A percentile compares a stretch with the other conserved stretches of the same genome.
Evolutionary conservation across 2,797 vertebrate species (phyloP).

Genomic region (Xyrichtys novacula): DNA sequence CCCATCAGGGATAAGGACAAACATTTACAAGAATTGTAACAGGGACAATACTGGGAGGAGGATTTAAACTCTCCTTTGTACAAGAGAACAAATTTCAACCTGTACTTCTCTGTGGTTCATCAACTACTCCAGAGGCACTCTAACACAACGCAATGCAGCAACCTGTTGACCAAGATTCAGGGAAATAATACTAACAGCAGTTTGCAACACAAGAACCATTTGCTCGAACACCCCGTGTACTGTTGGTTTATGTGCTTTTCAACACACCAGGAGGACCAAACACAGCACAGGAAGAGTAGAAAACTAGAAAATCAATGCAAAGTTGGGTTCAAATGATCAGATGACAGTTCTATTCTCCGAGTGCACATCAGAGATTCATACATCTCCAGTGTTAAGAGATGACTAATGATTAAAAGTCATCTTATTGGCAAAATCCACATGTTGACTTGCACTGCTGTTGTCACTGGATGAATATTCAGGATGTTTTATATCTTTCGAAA

Average conservation of each 20-base stretch:
- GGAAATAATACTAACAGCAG: constrained; percentile 61
- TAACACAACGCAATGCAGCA: constrained; percentile 72
- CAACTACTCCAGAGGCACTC: constrained; percentile 80
- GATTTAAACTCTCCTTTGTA: constrained; percentile 66
- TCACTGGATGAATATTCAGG: constrained; percentile 61
- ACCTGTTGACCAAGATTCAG: constrained; percentile 52
- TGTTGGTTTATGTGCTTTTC: constrained; percentile 36
- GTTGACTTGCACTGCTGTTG: constrained; percentile 56
- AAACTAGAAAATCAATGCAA: constrained; percentile 66
- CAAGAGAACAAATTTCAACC: constrained; percentile 65
- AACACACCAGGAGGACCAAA: constrained; percentile 55
- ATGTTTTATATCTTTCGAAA: constrained; percentile 48
- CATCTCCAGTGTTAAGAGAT: constrained; percentile 52
- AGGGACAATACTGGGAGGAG: constrained; percentile 72
- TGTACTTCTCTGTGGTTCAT: constrained; percentile 66
- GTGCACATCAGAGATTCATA: constrained; percentile 29
- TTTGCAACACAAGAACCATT: constrained; percentile 53
- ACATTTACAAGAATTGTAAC: constrained; percentile 81
- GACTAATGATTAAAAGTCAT: constrained; percentile 50
- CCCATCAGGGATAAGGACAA: constrained; percentile 72
- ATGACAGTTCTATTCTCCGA: constrained; percentile 40
- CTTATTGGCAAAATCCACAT: constrained; percentile 77
- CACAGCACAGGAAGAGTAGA: constrained; percentile 56
- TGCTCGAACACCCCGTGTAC: constrained; percentile 21
- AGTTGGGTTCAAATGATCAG: constrained; percentile 24